Percentiles rank a stretch among this genome's conserved stretches.
These are phyloP conservation scores for Platycercus adscitus DNA, from an alignment of 2,113 vertebrate species.

Conservation along the genomic window DNA sequence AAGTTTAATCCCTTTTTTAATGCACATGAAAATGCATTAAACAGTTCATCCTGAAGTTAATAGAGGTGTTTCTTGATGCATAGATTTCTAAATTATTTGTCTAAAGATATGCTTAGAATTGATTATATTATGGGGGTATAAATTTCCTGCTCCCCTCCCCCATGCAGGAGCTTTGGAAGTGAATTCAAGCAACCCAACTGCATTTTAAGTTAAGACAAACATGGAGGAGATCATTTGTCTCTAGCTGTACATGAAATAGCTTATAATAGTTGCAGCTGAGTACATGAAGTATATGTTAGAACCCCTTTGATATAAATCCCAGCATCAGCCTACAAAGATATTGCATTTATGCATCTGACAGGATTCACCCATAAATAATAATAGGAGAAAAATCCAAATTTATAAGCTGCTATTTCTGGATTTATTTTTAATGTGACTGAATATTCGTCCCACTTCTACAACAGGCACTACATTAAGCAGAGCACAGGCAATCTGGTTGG, in stretches of 20 bases:
- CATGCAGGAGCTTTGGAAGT: conserved; percentile 47
- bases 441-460: conserved; percentile 48
- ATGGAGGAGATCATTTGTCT: conserved; percentile 75
- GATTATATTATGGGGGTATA: conserved; percentile 74
- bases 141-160: conserved; percentile 64
- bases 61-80: conserved; percentile 71
- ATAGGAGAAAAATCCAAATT: conserved; percentile 76
- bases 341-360: conserved; percentile 75
- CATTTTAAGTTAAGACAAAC: conserved; percentile 80
- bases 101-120: conserved; percentile 76
- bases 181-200: conserved; percentile 70
- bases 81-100: conserved; percentile 76
- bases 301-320: conserved; percentile 77
- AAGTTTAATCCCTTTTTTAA: conserved; percentile 15
- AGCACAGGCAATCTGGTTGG: conserved; percentile 61
- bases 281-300: conserved; percentile 76
- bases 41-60: conserved; percentile 68
- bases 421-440: conserved; percentile 75
- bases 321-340: conserved; percentile 67
- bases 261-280: conserved; percentile 74
- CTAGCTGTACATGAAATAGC: conserved; percentile 77
- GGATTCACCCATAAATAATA: conserved; percentile 77
- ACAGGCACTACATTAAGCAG: conserved; percentile 69
- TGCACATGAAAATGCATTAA: conserved; percentile 67
- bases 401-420: conserved; percentile 77